A percentile compares a stretch with the other conserved stretches of the same genome.
Evolutionary conservation across 2,888 invertebrate genomes (phyloP).

Genomic region (Orthosia incerta): DNA sequence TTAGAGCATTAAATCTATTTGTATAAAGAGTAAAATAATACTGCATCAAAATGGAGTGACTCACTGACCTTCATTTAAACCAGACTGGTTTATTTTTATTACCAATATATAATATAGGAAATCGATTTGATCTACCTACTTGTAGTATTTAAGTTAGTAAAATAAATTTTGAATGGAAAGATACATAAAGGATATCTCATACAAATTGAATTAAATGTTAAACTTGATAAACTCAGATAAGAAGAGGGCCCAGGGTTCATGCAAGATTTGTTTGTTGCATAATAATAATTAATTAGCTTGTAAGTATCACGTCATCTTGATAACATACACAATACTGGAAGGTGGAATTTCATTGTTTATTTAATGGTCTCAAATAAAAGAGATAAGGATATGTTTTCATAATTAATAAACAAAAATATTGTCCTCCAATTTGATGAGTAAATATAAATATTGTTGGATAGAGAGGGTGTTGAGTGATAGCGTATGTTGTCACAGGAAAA

Average conservation of each 20-base stretch:
- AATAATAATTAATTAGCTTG: not conserved
- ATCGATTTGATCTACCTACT: conserved; percentile 18
- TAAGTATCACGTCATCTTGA: not conserved
- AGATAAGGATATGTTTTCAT: not conserved
- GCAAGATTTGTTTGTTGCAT: too few species aligned
- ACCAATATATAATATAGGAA: conserved; percentile 2
- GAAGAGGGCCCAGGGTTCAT: too few species aligned
- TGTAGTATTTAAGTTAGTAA: not conserved
- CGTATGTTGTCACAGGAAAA: not conserved
- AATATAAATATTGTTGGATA: not conserved
- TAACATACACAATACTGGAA: not conserved
- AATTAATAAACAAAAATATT: not conserved
- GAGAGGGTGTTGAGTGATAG: not conserved
- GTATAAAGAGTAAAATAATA: conserved; percentile 8
- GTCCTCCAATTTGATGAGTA: not conserved
- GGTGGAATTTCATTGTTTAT: conserved; percentile 2
- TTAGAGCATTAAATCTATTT: conserved; percentile 8
- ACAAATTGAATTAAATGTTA: not conserved
- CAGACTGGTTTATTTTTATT: conserved; percentile 30
- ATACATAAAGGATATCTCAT: not conserved
- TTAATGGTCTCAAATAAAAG: not conserved
- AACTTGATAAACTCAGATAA: not conserved
- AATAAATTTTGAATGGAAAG: conserved; percentile 2
- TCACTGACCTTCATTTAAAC: conserved; percentile 56
- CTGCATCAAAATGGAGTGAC: conserved; percentile 30